These are phyloP conservation scores for Tenthredo livida DNA, from an alignment of 2,888 invertebrate species.

Conservation along the genomic window DNA sequence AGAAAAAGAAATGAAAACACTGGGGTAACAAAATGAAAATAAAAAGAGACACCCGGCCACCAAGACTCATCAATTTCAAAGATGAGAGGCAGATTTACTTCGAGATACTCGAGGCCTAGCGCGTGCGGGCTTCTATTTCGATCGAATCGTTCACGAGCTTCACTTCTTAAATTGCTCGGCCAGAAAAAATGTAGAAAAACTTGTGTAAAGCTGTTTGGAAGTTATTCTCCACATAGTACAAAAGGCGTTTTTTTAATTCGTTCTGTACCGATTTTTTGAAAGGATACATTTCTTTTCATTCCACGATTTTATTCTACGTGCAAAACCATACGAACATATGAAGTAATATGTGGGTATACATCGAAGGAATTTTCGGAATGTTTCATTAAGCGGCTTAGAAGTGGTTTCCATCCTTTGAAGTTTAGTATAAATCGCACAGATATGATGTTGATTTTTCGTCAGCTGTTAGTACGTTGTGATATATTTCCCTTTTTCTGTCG, in stretches of 20 bases:
- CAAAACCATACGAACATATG: background rate
- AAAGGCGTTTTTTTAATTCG: background rate
- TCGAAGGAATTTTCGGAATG: background rate
- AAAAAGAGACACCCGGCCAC: background rate
- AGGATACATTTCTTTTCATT: background rate
- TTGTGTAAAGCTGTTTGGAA: background rate
- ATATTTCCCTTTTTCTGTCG: background rate
- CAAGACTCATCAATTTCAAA: constrained; percentile 45
- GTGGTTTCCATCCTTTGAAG: constrained; percentile 16
- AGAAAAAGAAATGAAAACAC: background rate
- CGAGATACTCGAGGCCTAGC: constrained; percentile 8
- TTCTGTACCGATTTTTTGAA: background rate
- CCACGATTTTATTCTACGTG: background rate
- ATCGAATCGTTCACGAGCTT: constrained; percentile 41
- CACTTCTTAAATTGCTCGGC: constrained; percentile 12
- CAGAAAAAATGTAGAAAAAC: constrained; percentile 7
- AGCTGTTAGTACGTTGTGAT: background rate
- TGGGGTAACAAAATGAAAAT: background rate
- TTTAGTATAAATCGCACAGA: background rate
- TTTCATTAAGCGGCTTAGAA: background rate
- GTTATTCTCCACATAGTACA: background rate
- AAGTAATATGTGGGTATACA: too few species aligned
- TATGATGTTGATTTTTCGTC: constrained; percentile 41
- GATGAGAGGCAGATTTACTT: constrained; percentile 49
- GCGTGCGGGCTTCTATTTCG: constrained; percentile 44